Evolutionary conservation across 2,113 vertebrate species (phyloP), one percentile per base, ranked within the genome.

Genomic region (Prunella himalayana): DNA sequence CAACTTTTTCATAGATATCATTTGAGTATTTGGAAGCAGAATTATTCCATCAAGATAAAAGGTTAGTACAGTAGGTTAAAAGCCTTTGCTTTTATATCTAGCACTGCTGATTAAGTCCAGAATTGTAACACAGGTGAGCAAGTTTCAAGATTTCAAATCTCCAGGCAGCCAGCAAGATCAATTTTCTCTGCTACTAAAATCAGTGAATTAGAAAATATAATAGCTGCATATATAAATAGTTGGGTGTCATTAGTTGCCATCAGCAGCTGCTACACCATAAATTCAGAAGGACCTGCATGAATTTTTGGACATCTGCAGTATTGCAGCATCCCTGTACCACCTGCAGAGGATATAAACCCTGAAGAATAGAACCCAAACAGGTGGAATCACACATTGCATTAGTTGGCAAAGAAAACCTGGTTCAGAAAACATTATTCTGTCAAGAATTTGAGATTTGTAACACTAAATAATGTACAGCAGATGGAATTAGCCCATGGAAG

Each of bases 141-240:
- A 90, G 42, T 77, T 92, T 57, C 42, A 80, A 78, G 44, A 68
- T 88, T 91, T 92, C 63, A 91, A 75, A 90, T 77, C 60, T 49
- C 25, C 54, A 79, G 72, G 65, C 37, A 84, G 21, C 20, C 47
- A 78, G 33, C n/a, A 20, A 85, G 35, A 95, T 44, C 42, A 65
- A 24, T 91, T 94, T 94, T 78, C 31, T 66, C 81, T 76, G 78
- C 50, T 56, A 57, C 59, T 92, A 92, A 96, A 91, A 86, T 70
- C 79, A 80, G 37, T 91, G 57, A 93, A 92, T 91, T 91, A 92
- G 81, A 92, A 95, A 91, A 96, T 78, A 71, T 37, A 88, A 92
- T 64, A 92, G 65, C 50, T 70, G 16, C 5, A 3, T 81, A 41
- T 88, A 81, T 82, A 88, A 97, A 91, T 86, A 83, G 78, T 50